Percentiles rank a stretch among this genome's conserved stretches.
phyloP scores from a whole-genome alignment of 1,140 invertebrate genomes.

The Drosophila suzukii region DNA sequence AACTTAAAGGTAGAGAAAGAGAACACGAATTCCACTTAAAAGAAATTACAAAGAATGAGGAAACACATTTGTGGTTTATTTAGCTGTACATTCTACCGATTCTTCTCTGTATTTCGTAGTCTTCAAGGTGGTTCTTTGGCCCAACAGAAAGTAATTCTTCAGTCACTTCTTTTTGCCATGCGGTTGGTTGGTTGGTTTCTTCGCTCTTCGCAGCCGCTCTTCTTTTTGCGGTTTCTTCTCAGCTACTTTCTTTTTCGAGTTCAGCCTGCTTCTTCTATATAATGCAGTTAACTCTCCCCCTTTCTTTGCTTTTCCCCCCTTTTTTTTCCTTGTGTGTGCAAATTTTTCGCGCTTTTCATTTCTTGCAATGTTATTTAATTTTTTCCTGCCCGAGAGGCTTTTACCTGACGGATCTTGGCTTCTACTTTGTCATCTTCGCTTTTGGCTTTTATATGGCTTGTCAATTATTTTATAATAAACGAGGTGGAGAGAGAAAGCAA shows the following conservation, averaged over 20 bases:
- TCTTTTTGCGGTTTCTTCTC: constrained; percentile 52
- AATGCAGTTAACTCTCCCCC: constrained; percentile 23
- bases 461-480: constrained; percentile 79
- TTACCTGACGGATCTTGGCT: constrained; percentile 50
- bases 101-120: background rate
- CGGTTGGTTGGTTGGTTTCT: background rate
- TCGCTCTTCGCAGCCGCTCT: constrained; percentile 2
- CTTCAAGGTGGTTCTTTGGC: constrained; percentile 15
- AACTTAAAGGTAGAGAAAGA: background rate
- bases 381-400: constrained; percentile 27
- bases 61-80: constrained; percentile 14
- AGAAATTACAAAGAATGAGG: constrained; percentile 7
- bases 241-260: constrained; percentile 70
- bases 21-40: background rate
- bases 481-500: constrained; percentile 18
- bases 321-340: constrained; percentile 4
- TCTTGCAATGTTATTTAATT: constrained; percentile 53
- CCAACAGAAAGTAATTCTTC: constrained; percentile 34
- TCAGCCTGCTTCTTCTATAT: constrained; percentile 39
- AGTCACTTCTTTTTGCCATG: constrained; percentile 7
- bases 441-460: constrained; percentile 47
- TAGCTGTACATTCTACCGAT: constrained; percentile 8
- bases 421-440: constrained; percentile 56
- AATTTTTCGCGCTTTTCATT: constrained; percentile 64
- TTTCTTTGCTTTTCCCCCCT: background rate